phyloP scores from a whole-genome alignment of 2,888 invertebrate genomes.

The Elmis aenea region DNA sequence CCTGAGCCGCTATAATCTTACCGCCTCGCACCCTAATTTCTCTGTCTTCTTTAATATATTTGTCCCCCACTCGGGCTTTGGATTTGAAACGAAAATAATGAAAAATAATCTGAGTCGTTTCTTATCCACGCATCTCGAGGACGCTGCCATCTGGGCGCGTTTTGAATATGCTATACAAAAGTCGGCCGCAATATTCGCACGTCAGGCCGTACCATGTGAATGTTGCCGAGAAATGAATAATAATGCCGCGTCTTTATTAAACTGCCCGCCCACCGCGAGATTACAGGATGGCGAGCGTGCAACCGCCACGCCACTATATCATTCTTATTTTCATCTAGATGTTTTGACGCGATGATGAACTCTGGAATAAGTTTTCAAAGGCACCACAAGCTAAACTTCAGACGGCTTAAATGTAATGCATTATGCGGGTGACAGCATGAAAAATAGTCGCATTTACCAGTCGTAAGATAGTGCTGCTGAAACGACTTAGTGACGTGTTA shows the following conservation, averaged over 20 bases:
- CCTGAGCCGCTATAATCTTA: constrained; percentile 24
- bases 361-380: constrained; percentile 23
- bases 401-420: constrained; percentile 32
- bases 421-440: constrained; percentile 40
- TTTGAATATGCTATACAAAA: no score
- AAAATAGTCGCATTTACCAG: constrained; percentile 39
- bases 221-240: constrained; percentile 16
- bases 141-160: no score
- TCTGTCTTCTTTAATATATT: constrained; percentile 32
- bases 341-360: constrained; percentile 24
- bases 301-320: constrained; percentile 21
- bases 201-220: constrained; percentile 14
- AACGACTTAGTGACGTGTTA: constrained; percentile 33
- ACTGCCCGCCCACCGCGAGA: constrained; percentile 19
- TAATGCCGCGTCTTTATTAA: constrained; percentile 21
- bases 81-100: constrained; percentile 28
- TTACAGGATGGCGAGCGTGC: constrained; percentile 16
- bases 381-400: constrained; percentile 26
- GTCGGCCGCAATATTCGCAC: no score
- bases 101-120: constrained; percentile 26
- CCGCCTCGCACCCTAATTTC: constrained; percentile 29
- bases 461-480: constrained; percentile 28
- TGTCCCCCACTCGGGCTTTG: constrained; percentile 25
- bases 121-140: constrained; percentile 19
- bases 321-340: constrained; percentile 21